Conservation (phyloP, 2,888 invertebrate species). For the Mystacides longicornis region DNA sequence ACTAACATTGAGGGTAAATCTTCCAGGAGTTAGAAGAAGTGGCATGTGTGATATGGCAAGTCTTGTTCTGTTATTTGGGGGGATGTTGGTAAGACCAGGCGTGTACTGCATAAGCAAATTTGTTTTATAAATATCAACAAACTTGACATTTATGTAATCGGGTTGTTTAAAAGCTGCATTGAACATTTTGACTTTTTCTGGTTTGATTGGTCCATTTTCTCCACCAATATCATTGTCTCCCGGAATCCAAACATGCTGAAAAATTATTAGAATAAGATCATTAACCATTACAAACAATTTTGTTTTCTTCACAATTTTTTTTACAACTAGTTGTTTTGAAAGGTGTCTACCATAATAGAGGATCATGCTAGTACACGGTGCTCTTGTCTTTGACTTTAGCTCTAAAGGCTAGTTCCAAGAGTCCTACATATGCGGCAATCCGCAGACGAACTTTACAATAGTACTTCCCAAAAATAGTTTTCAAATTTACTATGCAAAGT, state of each 20-base stretch:
- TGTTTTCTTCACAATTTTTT: no score
- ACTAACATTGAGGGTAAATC: slow-evolving; percentile 42
- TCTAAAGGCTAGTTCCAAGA: no score
- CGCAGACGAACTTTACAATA: no score
- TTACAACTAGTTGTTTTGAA: no score
- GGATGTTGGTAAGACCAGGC: slow-evolving; percentile 43
- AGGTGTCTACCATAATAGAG: no score
- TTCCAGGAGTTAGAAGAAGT: slow-evolving; percentile 37
- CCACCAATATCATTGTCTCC: slow-evolving; percentile 99
- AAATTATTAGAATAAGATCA: no score
- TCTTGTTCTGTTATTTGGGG: slow-evolving; percentile 45
- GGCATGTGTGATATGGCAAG: slow-evolving; percentile 72
- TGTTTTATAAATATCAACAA: slow-evolving; percentile 66
- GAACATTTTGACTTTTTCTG: slow-evolving; percentile 64
- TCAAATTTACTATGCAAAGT: no score
- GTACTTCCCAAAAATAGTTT: no score
- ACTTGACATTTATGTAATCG: slow-evolving; percentile 51
- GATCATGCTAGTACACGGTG: no score
- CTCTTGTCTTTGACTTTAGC: no score
- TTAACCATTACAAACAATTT: no score
- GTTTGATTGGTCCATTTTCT: slow-evolving; percentile 67
- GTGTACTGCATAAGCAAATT: slow-evolving; percentile 61
- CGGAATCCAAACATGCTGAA: slow-evolving; percentile 76
- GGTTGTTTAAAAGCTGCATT: slow-evolving; percentile 66
- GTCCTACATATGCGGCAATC: no score